phyloP scores from a whole-genome alignment of 2,797 vertebrate genomes.

The Myotis findleyi region DNA sequence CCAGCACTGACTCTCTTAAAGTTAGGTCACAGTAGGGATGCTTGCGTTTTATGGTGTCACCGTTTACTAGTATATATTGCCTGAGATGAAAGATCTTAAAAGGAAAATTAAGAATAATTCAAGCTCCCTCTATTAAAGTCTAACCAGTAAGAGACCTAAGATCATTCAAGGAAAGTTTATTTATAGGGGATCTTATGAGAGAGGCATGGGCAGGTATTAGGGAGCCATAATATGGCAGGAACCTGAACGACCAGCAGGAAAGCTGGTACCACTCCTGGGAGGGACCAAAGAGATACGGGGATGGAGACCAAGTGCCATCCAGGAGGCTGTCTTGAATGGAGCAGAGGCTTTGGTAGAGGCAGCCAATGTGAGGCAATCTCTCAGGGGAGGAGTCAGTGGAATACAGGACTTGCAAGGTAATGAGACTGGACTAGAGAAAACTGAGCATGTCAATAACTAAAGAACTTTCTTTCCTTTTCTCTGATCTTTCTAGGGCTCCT shows the following conservation, averaged over 20 bases:
- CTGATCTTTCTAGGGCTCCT: background rate
- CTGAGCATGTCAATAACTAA: background rate
- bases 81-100: background rate
- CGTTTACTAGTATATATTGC: background rate
- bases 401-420: background rate
- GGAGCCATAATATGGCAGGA: background rate
- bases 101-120: background rate
- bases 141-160: background rate
- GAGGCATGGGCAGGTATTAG: background rate
- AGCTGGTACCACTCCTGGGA: background rate
- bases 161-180: background rate
- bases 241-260: background rate
- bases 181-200: too few relatives aligned
- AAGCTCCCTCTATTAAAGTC: background rate
- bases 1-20: background rate
- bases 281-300: background rate
- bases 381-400: background rate
- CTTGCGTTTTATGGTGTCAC: background rate
- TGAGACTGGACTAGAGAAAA: background rate
- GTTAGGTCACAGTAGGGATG: background rate
- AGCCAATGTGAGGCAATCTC: background rate
- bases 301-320: background rate
- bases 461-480: background rate
- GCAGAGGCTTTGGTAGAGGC: background rate
- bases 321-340: background rate